Evolutionary conservation across 1,140 invertebrate genomes (phyloP), one percentile per base, ranked within the genome.

Genomic region (Leptinotarsa lineolata): DNA sequence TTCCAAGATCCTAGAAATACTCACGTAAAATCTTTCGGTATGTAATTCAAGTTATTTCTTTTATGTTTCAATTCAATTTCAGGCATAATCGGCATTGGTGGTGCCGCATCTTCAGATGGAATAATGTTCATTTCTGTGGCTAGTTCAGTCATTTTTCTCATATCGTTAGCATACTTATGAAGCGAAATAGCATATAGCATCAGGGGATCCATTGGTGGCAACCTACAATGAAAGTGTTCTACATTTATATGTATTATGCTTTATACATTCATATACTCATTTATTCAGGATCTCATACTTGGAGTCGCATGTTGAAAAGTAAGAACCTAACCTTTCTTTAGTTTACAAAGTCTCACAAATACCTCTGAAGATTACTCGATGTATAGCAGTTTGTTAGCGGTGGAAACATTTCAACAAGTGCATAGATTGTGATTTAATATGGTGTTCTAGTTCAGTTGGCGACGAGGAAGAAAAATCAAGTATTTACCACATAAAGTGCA

Each of bases 151-250:
- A 77, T 74, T 72, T 83, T 80, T 3, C 72, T 77, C 75, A 84
- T 81, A 65, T 81, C 72, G 65, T 78, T 81, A 67, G 78, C 77
- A 72, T 82, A 78, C 78, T 83, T 82, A 70, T 84, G 83, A 30
- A 84, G 72, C 3, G 78, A 58, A 39, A 84, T 84, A n/a, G 81
- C 76, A 71, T 82, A 78, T 15, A 81, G 24, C 48, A 83, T 77
- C 24, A 82, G 60, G 1, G 83, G 81, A 70, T 84, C 82, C 76
- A 80, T 79, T 15, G 78, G 73, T 46, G 77, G 76, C 60, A 82
- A 74, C 11, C 80, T 82, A 73, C 22, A 70, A 74, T 45, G 45
- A 39, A 5, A 22, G 71, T 63, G 22, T 39, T 39, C 11, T 39
- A 54, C 13, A n/a, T 54, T n/a, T 11, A 39, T 39, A 39, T 39